Evolutionary conservation across 2,888 invertebrate genomes (phyloP).

Genomic region (Hydraecia micacea): DNA sequence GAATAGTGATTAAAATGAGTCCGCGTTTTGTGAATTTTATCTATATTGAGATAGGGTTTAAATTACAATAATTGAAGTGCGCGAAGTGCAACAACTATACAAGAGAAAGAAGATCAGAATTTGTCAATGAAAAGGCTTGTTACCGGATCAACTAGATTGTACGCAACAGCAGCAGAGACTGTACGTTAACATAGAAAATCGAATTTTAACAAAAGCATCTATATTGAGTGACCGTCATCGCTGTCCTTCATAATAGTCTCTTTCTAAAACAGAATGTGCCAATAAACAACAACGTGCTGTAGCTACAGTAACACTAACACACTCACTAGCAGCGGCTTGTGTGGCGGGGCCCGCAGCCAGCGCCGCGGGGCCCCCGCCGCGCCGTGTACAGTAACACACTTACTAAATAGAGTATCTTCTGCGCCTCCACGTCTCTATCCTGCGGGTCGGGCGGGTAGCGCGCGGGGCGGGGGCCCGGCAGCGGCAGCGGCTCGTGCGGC

Average conservation of each 20-base stretch:
- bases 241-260: not conserved
- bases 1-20: not conserved
- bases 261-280: not conserved
- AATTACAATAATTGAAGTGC: not conserved
- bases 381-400: constrained; percentile 86
- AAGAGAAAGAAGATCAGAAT: not conserved
- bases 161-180: not conserved
- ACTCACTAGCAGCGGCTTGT: too few relatives aligned
- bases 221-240: not conserved
- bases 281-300: not conserved
- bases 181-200: not conserved
- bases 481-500: constrained; percentile 79
- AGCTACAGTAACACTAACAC: too few relatives aligned
- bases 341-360: too few relatives aligned
- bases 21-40: too few relatives aligned
- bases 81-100: not conserved
- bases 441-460: constrained; percentile 57
- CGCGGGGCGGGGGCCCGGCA: constrained; percentile 82
- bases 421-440: constrained; percentile 33
- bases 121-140: not conserved
- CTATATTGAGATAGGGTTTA: not conserved
- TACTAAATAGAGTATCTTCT: constrained; percentile 35
- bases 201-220: not conserved
- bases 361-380: constrained; percentile 61
- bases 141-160: not conserved